Evolutionary conservation across 2,888 invertebrate genomes (phyloP).

Genomic region (Drosophila meridiana): DNA sequence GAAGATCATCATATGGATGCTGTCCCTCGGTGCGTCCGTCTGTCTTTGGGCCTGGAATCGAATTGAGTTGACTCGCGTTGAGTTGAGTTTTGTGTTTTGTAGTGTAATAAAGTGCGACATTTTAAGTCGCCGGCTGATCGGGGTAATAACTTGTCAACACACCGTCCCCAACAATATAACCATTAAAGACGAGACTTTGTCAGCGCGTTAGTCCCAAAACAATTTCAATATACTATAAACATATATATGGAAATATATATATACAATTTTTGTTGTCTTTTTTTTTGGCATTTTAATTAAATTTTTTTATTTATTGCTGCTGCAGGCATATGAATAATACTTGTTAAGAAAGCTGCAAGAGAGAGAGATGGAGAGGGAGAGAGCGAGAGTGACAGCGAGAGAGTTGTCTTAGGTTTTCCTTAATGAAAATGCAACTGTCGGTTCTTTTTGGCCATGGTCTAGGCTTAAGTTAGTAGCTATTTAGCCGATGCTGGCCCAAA

Average conservation of each 20-base stretch:
- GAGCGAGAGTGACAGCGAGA: neutral
- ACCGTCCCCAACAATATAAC: constrained; percentile 65
- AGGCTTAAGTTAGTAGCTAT: constrained; percentile 3
- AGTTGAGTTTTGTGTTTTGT: constrained; percentile 75
- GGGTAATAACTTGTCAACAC: constrained; percentile 83
- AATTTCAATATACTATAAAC: constrained; percentile 40
- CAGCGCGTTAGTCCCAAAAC: constrained; percentile 47
- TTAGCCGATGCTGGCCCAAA: constrained; percentile 21
- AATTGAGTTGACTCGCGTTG: constrained; percentile 47
- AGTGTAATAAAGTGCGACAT: constrained; percentile 79
- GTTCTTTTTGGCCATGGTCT: neutral
- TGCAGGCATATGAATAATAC: constrained; percentile 20
- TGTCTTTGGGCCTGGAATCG: constrained; percentile 6
- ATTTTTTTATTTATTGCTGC: constrained; percentile 21
- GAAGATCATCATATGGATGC: constrained; percentile 18
- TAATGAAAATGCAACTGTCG: constrained; percentile 25
- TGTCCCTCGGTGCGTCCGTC: constrained; percentile 9
- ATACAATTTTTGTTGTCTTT: constrained; percentile 20
- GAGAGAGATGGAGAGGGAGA: neutral
- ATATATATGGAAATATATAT: constrained; percentile 30
- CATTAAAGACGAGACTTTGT: constrained; percentile 57
- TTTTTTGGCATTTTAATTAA: constrained; percentile 38
- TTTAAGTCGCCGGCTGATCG: constrained; percentile 71
- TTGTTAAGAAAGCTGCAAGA: constrained; percentile 14
- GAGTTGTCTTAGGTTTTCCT: constrained; percentile 1